Evolutionary conservation across 2,797 vertebrate genomes (phyloP).

Genomic region (Eptatretus atami): DNA sequence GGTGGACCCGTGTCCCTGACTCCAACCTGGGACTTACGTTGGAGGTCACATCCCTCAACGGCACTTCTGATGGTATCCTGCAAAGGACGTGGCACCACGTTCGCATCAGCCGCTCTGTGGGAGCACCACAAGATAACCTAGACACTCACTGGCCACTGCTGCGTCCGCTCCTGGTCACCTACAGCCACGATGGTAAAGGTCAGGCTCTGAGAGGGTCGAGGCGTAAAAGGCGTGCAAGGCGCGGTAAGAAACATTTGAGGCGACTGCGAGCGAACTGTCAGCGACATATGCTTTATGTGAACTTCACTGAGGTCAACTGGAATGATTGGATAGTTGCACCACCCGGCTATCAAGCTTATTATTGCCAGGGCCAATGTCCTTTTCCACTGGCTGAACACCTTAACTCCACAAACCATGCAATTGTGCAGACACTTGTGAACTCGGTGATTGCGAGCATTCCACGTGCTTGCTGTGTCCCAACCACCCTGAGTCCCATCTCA

Average conservation of each 20-base stretch:
- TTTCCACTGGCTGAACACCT: constrained; percentile 93
- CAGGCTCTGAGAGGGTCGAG: constrained; percentile 42
- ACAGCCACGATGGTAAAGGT: constrained; percentile 72
- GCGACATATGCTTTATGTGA: constrained; percentile 75
- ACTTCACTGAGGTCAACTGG: constrained; percentile 97
- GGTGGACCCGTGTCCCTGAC: constrained; percentile 72
- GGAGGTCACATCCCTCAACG: constrained; percentile 41
- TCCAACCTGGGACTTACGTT: constrained; percentile 32
- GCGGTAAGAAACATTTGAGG: constrained; percentile 31
- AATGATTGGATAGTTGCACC: constrained; percentile 99
- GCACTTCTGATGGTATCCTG: constrained; percentile 18
- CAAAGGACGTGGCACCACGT: constrained; percentile 48
- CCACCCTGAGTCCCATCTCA: constrained; percentile 90
- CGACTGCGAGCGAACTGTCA: constrained; percentile 57
- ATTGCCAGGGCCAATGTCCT: constrained; percentile 90
- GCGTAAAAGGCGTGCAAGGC: constrained; percentile 27
- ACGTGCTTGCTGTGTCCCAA: constrained; percentile 92
- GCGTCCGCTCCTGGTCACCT: constrained; percentile 76
- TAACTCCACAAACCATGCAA: constrained; percentile 97
- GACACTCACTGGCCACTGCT: constrained; percentile 61
- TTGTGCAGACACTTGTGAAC: constrained; percentile 96
- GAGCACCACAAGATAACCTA: not conserved
- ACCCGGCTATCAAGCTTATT: constrained; percentile 93
- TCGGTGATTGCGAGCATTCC: constrained; percentile 93
- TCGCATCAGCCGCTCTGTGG: constrained; percentile 26